Evolutionary conservation across 2,888 invertebrate species (phyloP).

Genomic region (Drosophila helvetica): DNA sequence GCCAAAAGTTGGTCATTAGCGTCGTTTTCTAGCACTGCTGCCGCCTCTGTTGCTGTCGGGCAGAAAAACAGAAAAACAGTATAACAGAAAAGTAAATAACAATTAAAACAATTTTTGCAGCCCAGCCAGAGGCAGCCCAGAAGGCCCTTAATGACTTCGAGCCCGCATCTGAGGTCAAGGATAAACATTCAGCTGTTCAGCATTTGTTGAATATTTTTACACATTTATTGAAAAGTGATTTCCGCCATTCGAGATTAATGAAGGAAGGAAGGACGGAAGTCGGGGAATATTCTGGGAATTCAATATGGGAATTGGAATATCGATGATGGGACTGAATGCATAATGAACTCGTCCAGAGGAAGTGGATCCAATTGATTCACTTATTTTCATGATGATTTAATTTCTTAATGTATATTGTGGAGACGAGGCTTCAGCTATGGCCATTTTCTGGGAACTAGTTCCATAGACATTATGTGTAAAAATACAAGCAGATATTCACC

Average conservation of each 20-base stretch:
- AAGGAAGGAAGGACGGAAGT: constrained; percentile 8
- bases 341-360: background rate
- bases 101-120: constrained; percentile 70
- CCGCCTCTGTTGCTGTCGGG: constrained; percentile 31
- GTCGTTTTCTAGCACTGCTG: constrained; percentile 51
- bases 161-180: constrained; percentile 63
- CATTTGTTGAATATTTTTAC: constrained; percentile 59
- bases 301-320: constrained; percentile 10
- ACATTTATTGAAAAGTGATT: constrained; percentile 54
- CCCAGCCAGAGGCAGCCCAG: constrained; percentile 63
- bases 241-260: constrained; percentile 33
- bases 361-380: background rate
- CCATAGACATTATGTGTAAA: too few species aligned
- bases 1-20: constrained; percentile 76
- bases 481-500: too few species aligned
- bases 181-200: constrained; percentile 42
- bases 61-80: constrained; percentile 43
- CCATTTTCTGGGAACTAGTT: too few species aligned
- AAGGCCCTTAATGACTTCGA: constrained; percentile 67
- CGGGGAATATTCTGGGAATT: background rate
- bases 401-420: too few species aligned
- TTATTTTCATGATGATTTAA: too few species aligned
- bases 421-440: too few species aligned
- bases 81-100: constrained; percentile 66
- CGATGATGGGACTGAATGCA: background rate